Evolutionary conservation across 2,797 vertebrate genomes (phyloP), one percentile per base, ranked within the genome.

Genomic region (Sphenodon punctatus): DNA sequence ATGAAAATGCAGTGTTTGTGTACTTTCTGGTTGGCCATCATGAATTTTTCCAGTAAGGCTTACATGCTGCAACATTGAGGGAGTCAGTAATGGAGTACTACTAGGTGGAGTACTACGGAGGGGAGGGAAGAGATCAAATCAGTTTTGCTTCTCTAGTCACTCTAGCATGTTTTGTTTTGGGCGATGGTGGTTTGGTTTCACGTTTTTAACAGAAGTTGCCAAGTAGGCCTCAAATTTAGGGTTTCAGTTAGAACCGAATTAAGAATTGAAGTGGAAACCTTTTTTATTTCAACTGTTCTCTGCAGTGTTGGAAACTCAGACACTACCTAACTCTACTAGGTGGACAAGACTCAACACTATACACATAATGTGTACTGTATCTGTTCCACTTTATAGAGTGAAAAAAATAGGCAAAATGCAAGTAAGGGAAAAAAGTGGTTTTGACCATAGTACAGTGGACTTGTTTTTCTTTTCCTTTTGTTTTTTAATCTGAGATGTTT

Each of bases 61-160:
- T 81, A 34, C 64, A 72, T 0, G 27, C 84, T 88, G 75, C 82
- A 82, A 88, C 71, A 78, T 88, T 86, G 87, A 93, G 84, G 78
- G 77, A 73, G 77, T 89, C 80, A 75, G 75, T 89, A 91, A 90
- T 83, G 86, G 80, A 91, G 89, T 88, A n/a, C n/a, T n/a, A n/a
- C n/a, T n/a, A 87, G 85, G 83, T 86, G 75, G 85, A 82, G 48
- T 85, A 68, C 64, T 87, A 66, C 81, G 76, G 49, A 76, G 83
- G 85, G 84, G 89, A n/a, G n/a, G n/a, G n/a, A n/a, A n/a, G n/a
- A n/a, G n/a, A n/a, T n/a, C n/a, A n/a, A n/a, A n/a, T n/a, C n/a
- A n/a, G n/a, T n/a, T n/a, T n/a, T n/a, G n/a, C n/a, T n/a, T n/a
- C n/a, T n/a, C n/a, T n/a, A n/a, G n/a, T n/a, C n/a, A n/a, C n/a